These are phyloP conservation scores for Macrotrachela quadricornifera DNA, from an alignment of 1,140 invertebrate species.

Conservation along the genomic window DNA sequence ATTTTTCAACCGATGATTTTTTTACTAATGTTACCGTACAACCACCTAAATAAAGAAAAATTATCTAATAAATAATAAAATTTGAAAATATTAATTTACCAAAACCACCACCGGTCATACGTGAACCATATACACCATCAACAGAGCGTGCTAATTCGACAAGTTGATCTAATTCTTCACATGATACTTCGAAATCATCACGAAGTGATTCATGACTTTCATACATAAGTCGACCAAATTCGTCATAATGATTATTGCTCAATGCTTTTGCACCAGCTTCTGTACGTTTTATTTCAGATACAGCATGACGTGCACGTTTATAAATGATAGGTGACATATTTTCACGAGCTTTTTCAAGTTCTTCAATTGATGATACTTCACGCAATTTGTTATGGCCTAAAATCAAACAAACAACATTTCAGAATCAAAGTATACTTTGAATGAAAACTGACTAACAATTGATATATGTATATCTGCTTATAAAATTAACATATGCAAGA, in stretches of 20 bases:
- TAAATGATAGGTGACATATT: slow-evolving; percentile 39
- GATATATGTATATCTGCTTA: no score
- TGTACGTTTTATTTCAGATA: slow-evolving; percentile 59
- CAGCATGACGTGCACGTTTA: slow-evolving; percentile 54
- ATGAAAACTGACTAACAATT: no score
- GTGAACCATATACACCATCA: slow-evolving; percentile 57
- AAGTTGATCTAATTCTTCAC: slow-evolving; percentile 56
- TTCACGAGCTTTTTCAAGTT: slow-evolving; percentile 18
- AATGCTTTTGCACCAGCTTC: slow-evolving; percentile 45
- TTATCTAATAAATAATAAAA: no score
- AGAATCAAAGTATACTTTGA: no score
- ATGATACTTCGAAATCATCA: slow-evolving; percentile 69
- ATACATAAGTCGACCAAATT: slow-evolving; percentile 58
- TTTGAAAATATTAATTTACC: slow-evolving; percentile 24
- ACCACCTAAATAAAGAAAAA: slow-evolving; percentile 33
- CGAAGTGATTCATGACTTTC: slow-evolving; percentile 63
- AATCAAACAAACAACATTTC: no score
- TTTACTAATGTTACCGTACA: slow-evolving; percentile 58
- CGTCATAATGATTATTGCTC: slow-evolving; percentile 41
- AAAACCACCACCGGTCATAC: slow-evolving; percentile 82
- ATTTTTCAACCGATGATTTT: slow-evolving; percentile 33
- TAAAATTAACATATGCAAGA: no score
- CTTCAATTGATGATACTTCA: slow-evolving; percentile 9
- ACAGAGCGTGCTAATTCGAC: slow-evolving; percentile 43
- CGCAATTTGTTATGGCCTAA: slow-evolving; percentile 16